A percentile compares a stretch with the other conserved stretches of the same genome.
Evolutionary conservation across 2,888 invertebrate genomes (phyloP).

Genomic region (Ypsolopha scabrella): DNA sequence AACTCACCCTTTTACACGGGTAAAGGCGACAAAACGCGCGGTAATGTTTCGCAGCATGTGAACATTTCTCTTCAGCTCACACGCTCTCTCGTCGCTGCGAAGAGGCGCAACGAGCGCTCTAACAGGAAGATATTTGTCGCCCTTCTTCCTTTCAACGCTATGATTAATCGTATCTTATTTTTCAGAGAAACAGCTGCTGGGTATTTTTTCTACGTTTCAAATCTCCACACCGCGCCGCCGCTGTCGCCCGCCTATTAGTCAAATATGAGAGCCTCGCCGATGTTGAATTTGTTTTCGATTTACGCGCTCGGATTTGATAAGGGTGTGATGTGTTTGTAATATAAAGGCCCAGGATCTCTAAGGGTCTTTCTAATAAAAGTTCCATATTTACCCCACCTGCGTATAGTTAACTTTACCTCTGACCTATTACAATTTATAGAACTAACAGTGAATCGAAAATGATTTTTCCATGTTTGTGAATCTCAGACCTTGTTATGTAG

Average conservation of each 20-base stretch:
- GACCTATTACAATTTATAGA: no score
- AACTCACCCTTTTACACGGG: background rate
- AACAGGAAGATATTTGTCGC: slow-evolving; percentile 59
- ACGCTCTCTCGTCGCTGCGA: background rate
- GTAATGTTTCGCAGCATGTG: background rate
- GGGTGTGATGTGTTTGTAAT: background rate
- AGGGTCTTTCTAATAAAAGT: no score
- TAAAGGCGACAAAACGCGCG: background rate
- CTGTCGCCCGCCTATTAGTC: slow-evolving; percentile 58
- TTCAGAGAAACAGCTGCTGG: slow-evolving; percentile 62
- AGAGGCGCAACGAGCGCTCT: slow-evolving; percentile 3
- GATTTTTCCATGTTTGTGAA: no score
- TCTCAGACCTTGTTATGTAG: no score
- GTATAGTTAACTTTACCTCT: no score
- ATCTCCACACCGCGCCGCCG: slow-evolving; percentile 54
- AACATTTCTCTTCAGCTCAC: background rate
- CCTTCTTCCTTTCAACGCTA: slow-evolving; percentile 55
- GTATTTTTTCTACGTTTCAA: slow-evolving; percentile 54
- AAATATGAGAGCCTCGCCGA: slow-evolving; percentile 48
- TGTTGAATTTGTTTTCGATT: slow-evolving; percentile 35
- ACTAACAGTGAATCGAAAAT: no score
- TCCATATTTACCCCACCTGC: no score
- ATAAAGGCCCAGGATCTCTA: no score
- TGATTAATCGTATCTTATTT: slow-evolving; percentile 65
- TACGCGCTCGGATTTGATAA: slow-evolving; percentile 5